Evolutionary conservation across 2,888 invertebrate genomes (phyloP).

Genomic region (Tenodera sinensis): DNA sequence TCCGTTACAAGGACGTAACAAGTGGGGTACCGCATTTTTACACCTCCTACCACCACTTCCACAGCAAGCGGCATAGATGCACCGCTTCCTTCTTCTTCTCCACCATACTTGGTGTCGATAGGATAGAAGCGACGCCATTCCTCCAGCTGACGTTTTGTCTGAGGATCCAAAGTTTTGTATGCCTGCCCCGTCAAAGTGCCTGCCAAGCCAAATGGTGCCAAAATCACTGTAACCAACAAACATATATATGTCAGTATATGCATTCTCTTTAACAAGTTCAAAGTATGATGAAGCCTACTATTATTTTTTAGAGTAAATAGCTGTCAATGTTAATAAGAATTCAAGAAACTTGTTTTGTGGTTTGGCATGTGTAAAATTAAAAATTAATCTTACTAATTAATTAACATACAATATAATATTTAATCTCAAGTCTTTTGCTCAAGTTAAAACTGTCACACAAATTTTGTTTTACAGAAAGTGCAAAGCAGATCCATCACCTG

Average conservation of each 20-base stretch:
- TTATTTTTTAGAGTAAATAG: no score
- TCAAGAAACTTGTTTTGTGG: no score
- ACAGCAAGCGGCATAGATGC: constrained; percentile 56
- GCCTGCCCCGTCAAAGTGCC: constrained; percentile 86
- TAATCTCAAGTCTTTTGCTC: no score
- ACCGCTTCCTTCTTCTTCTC: constrained; percentile 37
- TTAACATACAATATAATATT: no score
- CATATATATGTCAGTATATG: background rate
- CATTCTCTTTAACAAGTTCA: no score
- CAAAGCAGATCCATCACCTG: no score
- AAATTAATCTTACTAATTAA: no score
- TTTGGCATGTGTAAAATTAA: no score
- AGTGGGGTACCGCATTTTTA: constrained; percentile 92
- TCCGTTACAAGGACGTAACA: constrained; percentile 90
- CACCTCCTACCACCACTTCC: constrained; percentile 74
- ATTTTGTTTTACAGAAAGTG: no score
- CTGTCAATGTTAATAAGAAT: no score
- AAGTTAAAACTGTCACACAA: no score
- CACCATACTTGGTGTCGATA: constrained; percentile 57
- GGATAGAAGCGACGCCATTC: constrained; percentile 97
- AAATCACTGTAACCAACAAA: constrained; percentile 64
- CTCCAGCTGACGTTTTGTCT: constrained; percentile 74
- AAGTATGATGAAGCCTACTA: no score
- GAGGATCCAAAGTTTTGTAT: constrained; percentile 61
- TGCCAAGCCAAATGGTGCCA: constrained; percentile 92